These are phyloP conservation scores for Sesamia nonagrioides DNA, from an alignment of 1,140 invertebrate genomes.

Conservation along the genomic window DNA sequence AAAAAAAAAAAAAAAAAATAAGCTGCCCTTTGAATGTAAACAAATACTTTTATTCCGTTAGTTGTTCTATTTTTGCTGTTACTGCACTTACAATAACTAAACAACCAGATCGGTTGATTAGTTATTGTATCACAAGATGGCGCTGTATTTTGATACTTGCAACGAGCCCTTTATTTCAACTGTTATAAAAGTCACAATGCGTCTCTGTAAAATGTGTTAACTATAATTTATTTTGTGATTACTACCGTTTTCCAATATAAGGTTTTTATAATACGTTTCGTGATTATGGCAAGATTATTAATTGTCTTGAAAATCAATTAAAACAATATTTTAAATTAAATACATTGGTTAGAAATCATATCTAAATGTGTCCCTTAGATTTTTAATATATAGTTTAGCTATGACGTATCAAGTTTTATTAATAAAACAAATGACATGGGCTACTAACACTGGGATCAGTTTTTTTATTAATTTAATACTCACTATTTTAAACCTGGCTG, in stretches of 20 bases:
- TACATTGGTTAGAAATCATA: background rate
- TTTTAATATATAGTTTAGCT: background rate
- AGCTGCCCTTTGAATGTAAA: conserved; percentile 13
- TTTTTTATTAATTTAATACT: background rate
- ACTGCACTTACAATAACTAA: too few relatives aligned
- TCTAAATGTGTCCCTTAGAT: conserved; percentile 11
- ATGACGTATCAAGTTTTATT: background rate
- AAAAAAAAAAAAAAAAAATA: conserved; percentile 41
- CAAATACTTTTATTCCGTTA: background rate
- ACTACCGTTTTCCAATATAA: conserved; percentile 1
- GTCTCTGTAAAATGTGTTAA: background rate
- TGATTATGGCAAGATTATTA: conserved; percentile 29
- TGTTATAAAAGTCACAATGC: background rate
- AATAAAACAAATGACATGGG: background rate
- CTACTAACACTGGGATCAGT: background rate
- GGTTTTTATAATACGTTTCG: background rate
- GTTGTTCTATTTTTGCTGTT: background rate
- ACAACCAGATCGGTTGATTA: too few relatives aligned
- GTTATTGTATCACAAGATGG: too few relatives aligned
- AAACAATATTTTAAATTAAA: background rate
- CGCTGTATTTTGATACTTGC: too few relatives aligned
- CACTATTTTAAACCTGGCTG: background rate
- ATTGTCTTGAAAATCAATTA: background rate
- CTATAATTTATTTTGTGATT: background rate
- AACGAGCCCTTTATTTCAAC: background rate